phyloP scores from a whole-genome alignment of 2,888 invertebrate species.

The Oxyteleia sp. region DNA sequence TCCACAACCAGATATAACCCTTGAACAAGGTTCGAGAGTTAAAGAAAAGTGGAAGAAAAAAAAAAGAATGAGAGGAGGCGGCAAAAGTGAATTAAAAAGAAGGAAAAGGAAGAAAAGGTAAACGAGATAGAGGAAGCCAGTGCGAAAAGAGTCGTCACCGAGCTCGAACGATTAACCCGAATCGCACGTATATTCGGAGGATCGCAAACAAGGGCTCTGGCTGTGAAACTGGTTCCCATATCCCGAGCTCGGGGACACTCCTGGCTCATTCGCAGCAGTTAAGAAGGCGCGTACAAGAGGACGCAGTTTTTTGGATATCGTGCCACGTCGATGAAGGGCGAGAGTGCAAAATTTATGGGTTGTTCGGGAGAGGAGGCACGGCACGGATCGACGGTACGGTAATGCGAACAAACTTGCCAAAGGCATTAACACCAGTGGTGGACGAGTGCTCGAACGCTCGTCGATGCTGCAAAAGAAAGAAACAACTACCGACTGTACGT shows the following conservation, averaged over 20 bases:
- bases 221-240: constrained; percentile 80
- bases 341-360: constrained; percentile 77
- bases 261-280: constrained; percentile 56
- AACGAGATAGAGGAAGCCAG: constrained; percentile 64
- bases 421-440: constrained; percentile 81
- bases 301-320: constrained; percentile 72
- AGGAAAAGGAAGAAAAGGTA: constrained; percentile 41
- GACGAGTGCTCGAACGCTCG: constrained; percentile 73
- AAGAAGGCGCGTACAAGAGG: constrained; percentile 54
- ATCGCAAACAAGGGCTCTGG: constrained; percentile 82
- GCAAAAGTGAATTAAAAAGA: constrained; percentile 68
- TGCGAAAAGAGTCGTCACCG: constrained; percentile 72
- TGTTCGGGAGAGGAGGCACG: constrained; percentile 70
- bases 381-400: constrained; percentile 75
- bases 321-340: constrained; percentile 75
- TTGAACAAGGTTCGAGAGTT: constrained; percentile 67
- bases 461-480: constrained; percentile 56
- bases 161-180: constrained; percentile 82
- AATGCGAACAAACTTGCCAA: constrained; percentile 80
- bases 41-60: constrained; percentile 65
- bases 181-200: constrained; percentile 82
- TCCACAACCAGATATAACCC: constrained; percentile 70
- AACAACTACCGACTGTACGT: constrained; percentile 28
- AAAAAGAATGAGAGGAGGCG: constrained; percentile 68
- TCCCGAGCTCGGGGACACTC: constrained; percentile 75